Percentiles rank a stretch among this genome's conserved stretches.
phyloP scores from a whole-genome alignment of 2,113 vertebrate genomes.

The Cololabis saira region DNA sequence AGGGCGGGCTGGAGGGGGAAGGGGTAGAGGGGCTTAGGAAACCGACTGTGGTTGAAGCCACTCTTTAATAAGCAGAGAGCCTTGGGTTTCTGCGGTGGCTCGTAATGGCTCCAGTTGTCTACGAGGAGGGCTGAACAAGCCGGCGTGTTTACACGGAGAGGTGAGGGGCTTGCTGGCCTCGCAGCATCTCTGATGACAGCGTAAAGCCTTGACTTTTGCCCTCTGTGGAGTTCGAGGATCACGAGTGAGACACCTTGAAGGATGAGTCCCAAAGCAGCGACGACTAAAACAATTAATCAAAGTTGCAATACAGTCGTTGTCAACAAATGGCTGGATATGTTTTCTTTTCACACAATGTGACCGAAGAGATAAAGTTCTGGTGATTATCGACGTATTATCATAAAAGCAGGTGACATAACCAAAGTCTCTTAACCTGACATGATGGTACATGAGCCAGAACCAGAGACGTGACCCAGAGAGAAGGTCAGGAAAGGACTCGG shows the following conservation, averaged over 20 bases:
- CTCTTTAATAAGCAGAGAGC: slow-evolving; percentile 64
- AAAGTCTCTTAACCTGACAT: neutral
- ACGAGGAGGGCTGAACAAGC: slow-evolving; percentile 64
- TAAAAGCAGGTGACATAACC: neutral
- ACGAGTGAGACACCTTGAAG: no score
- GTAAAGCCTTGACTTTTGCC: slow-evolving; percentile 3
- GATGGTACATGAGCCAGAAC: neutral
- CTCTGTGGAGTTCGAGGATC: neutral
- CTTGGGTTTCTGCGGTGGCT: slow-evolving; percentile 71
- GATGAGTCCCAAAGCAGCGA: no score
- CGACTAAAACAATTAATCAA: no score
- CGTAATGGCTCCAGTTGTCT: slow-evolving; percentile 77
- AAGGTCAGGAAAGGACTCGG: no score
- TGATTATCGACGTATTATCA: neutral
- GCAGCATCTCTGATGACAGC: slow-evolving; percentile 32
- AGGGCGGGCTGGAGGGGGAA: slow-evolving; percentile 44
- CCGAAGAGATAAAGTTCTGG: neutral
- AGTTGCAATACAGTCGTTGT: neutral
- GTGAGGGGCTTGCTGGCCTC: slow-evolving; percentile 20
- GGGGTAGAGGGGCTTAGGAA: slow-evolving; percentile 62
- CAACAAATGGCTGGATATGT: no score
- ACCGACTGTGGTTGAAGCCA: slow-evolving; percentile 55
- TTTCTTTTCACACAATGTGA: no score
- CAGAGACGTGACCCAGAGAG: neutral
- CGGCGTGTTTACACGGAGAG: slow-evolving; percentile 66